Conservation (phyloP, 2,113 vertebrate genomes). For the Cephalopterus ornatus region DNA sequence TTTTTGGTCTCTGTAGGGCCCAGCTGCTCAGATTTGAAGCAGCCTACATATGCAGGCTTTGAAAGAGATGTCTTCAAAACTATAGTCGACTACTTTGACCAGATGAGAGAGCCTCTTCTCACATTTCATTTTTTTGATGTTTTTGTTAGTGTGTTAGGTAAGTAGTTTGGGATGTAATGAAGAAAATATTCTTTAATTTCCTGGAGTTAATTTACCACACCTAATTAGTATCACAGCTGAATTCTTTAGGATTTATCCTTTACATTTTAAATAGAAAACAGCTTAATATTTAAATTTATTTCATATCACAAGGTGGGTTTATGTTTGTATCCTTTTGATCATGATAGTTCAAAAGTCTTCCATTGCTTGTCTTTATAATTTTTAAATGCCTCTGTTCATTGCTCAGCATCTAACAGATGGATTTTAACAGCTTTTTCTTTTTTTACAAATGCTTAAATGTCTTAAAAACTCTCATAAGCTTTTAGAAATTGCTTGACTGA, state of each 20-base stretch:
- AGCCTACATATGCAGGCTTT: conserved; percentile 83
- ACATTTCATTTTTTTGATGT: conserved; percentile 85
- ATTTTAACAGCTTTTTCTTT: background rate
- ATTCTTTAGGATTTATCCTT: background rate
- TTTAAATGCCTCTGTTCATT: background rate
- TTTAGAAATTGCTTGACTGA: background rate
- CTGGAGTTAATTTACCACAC: background rate
- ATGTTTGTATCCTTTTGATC: background rate
- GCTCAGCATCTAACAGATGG: background rate
- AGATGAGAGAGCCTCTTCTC: conserved; percentile 82
- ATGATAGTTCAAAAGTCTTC: background rate
- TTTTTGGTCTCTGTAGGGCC: conserved; percentile 76
- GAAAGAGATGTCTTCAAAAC: conserved; percentile 88
- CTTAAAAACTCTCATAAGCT: background rate
- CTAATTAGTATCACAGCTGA: background rate
- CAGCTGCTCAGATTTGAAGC: conserved; percentile 78
- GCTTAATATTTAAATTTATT: background rate
- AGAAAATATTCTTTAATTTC: background rate
- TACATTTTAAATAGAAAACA: background rate
- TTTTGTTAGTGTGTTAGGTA: conserved; percentile 85
- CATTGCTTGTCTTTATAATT: background rate
- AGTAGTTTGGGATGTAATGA: background rate
- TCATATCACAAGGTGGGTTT: background rate
- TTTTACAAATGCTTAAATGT: background rate
- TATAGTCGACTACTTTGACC: conserved; percentile 82